phyloP scores from a whole-genome alignment of 2,797 vertebrate genomes.

The Melanotaenia boesemani region DNA sequence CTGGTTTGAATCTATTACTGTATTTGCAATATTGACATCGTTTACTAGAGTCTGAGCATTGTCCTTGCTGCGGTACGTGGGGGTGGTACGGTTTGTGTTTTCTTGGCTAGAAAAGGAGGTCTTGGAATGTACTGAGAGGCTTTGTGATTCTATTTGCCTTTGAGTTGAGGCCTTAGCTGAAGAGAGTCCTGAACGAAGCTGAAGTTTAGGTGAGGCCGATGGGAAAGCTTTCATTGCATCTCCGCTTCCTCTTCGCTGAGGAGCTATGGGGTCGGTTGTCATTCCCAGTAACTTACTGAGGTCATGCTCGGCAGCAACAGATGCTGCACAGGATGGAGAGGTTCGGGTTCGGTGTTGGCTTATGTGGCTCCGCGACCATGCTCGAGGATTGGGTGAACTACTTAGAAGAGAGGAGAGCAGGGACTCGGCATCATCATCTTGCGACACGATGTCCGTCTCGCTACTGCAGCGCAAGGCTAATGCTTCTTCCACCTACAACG shows the following conservation, averaged over 20 bases:
- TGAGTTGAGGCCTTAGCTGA: not conserved
- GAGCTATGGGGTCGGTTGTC: constrained; percentile 51
- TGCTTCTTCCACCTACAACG: constrained; percentile 64
- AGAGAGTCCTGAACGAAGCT: constrained; percentile 1
- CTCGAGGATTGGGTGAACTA: constrained; percentile 72
- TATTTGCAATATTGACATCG: too few relatives aligned
- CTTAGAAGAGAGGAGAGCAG: constrained; percentile 38
- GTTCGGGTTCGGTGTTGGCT: constrained; percentile 84
- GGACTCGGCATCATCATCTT: constrained; percentile 63
- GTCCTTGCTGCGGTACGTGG: not conserved
- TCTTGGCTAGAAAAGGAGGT: not conserved
- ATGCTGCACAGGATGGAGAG: constrained; percentile 40
- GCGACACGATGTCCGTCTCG: constrained; percentile 85
- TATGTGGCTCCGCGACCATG: constrained; percentile 64
- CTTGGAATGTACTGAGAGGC: not conserved
- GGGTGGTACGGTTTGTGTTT: not conserved
- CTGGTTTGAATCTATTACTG: constrained; percentile 23
- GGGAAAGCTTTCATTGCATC: constrained; percentile 3
- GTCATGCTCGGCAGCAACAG: constrained; percentile 79
- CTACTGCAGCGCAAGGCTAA: constrained; percentile 87
- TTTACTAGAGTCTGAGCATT: not conserved
- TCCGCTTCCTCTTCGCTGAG: constrained; percentile 5
- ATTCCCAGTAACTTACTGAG: constrained; percentile 82
- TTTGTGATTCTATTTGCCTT: not conserved
- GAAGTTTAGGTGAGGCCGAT: constrained; percentile 3